A percentile compares a stretch with the other conserved stretches of the same genome.
phyloP scores from a whole-genome alignment of 2,797 vertebrate species.

The Parauchenoglanis ngamensis region DNA sequence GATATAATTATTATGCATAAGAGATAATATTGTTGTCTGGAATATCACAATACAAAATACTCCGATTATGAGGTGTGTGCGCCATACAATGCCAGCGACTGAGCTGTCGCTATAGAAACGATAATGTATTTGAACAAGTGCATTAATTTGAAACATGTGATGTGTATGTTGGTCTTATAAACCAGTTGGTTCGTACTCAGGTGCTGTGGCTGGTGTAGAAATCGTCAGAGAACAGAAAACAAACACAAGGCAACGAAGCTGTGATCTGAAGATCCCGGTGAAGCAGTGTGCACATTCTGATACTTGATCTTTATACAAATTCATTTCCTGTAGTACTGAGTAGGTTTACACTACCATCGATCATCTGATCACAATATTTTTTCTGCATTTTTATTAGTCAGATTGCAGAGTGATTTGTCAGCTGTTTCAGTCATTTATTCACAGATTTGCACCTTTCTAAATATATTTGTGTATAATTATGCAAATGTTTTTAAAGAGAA shows the following conservation, averaged over 20 bases:
- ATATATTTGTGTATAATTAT: neutral
- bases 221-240: neutral
- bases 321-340: neutral
- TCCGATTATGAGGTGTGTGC: neutral
- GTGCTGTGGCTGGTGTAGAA: constrained; percentile 25
- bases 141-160: neutral
- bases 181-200: neutral
- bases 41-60: too few relatives aligned
- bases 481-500: neutral
- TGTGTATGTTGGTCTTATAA: constrained; percentile 2
- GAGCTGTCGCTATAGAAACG: neutral
- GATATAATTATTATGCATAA: too few relatives aligned
- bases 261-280: neutral
- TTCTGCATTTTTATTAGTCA: neutral
- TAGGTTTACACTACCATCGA: constrained; percentile 10
- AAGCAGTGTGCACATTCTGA: neutral
- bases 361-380: neutral
- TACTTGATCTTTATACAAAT: constrained; percentile 2
- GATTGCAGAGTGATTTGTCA: neutral
- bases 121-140: neutral
- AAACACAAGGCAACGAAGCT: neutral
- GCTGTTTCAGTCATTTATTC: neutral
- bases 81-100: too few relatives aligned
- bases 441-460: constrained; percentile 10
- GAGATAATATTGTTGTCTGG: too few relatives aligned